phyloP scores from a whole-genome alignment of 1,140 invertebrate species.

The Psilanteris sp. region DNA sequence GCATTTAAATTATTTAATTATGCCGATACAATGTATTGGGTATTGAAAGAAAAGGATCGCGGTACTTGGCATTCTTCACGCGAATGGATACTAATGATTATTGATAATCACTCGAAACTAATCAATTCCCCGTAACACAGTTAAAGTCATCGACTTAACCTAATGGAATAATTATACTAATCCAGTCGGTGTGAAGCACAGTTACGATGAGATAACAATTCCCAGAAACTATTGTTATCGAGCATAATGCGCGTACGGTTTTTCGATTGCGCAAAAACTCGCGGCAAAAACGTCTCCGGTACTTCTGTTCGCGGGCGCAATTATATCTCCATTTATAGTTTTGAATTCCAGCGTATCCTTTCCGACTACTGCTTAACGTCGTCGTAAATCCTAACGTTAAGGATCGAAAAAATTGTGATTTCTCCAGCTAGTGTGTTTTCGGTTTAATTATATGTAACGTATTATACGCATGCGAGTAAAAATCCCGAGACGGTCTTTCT shows the following conservation, averaged over 20 bases:
- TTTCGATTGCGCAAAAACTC: constrained; percentile 11
- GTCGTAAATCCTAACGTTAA: constrained; percentile 31
- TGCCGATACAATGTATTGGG: too few species aligned
- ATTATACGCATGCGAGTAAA: not conserved
- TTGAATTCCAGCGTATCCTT: constrained; percentile 16
- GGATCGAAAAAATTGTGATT: constrained; percentile 20
- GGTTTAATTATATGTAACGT: constrained; percentile 22
- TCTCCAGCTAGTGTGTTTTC: constrained; percentile 6
- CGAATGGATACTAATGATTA: too few species aligned
- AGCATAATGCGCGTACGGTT: not conserved
- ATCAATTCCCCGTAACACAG: constrained; percentile 19
- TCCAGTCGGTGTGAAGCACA: constrained; percentile 19
- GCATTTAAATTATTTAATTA: too few species aligned
- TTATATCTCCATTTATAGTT: constrained; percentile 20
- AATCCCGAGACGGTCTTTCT: not conserved
- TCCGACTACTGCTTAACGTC: constrained; percentile 15
- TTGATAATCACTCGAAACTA: too few species aligned
- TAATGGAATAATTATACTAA: constrained; percentile 39
- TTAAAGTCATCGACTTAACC: constrained; percentile 4
- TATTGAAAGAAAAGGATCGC: too few species aligned
- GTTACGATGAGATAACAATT: constrained; percentile 47
- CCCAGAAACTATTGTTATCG: constrained; percentile 2
- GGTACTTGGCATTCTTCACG: too few species aligned
- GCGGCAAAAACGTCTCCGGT: not conserved
- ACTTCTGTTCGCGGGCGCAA: not conserved